These are phyloP conservation scores for Hydropsyche betteni DNA, from an alignment of 2,888 invertebrate species.

Conservation along the genomic window DNA sequence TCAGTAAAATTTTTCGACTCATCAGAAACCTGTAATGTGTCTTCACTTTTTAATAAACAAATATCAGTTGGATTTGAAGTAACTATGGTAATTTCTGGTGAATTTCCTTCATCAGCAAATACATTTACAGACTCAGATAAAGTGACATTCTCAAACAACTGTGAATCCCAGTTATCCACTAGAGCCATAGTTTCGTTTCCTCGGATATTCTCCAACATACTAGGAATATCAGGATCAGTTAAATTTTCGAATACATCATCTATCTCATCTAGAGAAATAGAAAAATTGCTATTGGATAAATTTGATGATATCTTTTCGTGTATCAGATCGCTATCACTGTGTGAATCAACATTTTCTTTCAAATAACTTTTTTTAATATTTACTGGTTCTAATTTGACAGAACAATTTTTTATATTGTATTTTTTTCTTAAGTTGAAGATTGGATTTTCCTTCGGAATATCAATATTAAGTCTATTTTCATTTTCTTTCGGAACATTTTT, in stretches of 20 bases:
- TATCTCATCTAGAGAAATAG: conserved; percentile 41
- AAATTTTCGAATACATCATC: conserved; percentile 42
- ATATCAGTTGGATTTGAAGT: background rate
- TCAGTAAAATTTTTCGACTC: background rate
- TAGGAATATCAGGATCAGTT: conserved; percentile 46
- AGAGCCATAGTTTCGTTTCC: conserved; percentile 44
- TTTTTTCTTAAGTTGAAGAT: background rate
- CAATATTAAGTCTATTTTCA: background rate
- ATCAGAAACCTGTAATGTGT: no score
- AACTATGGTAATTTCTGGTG: no score
- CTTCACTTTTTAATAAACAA: no score
- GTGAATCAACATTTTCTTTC: background rate
- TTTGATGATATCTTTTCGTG: background rate
- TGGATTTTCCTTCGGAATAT: background rate
- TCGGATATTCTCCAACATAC: conserved; percentile 46
- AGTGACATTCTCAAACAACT: conserved; percentile 47
- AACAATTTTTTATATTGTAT: conserved; percentile 43
- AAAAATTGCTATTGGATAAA: conserved; percentile 38
- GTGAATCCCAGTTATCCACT: conserved; percentile 50
- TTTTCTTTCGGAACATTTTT: background rate
- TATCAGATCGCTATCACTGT: background rate
- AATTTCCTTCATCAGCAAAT: background rate
- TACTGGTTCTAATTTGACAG: conserved; percentile 44
- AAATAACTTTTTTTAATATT: conserved; percentile 32
- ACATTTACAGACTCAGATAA: conserved; percentile 23